A percentile compares a stretch with the other conserved stretches of the same genome.
phyloP scores from a whole-genome alignment of 2,888 invertebrate species.

The Epistrophe grossulariae region DNA sequence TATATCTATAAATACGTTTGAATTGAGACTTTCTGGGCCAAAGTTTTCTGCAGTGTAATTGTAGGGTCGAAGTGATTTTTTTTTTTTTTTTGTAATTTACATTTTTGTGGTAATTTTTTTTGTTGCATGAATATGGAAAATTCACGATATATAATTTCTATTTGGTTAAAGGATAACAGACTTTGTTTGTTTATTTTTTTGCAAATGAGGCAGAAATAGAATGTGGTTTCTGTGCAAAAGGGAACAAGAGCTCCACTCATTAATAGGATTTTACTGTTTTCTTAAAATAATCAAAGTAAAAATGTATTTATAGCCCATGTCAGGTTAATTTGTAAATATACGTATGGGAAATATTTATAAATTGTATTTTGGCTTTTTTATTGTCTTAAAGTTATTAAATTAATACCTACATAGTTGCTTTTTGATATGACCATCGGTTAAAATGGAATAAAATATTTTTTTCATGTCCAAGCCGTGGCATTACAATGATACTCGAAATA shows the following conservation, averaged over 20 bases:
- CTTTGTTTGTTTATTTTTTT: neutral
- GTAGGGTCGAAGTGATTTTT: conserved; percentile 2
- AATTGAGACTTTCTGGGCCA: conserved; percentile 9
- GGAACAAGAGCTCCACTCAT: neutral
- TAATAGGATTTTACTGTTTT: neutral
- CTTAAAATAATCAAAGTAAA: neutral
- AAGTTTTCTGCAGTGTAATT: conserved; percentile 29
- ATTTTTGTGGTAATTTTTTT: conserved; percentile 6
- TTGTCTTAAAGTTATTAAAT: too few species aligned
- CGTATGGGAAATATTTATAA: too few species aligned
- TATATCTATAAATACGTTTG: neutral
- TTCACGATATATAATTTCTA: neutral
- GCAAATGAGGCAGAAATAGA: neutral
- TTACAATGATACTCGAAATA: too few species aligned
- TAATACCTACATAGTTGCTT: too few species aligned
- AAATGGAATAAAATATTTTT: too few species aligned
- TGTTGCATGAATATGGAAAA: neutral
- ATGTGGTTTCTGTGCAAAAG: neutral
- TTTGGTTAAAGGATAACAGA: neutral
- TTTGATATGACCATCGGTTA: too few species aligned
- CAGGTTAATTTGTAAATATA: too few species aligned
- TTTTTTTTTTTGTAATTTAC: conserved; percentile 4
- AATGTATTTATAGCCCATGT: too few species aligned
- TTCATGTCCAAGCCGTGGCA: too few species aligned
- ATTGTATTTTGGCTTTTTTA: too few species aligned